These are phyloP conservation scores for Trichoplax adhaerens DNA, from an alignment of 37 sponge, comb jelly and placozoan species.

Conservation along the genomic window DNA sequence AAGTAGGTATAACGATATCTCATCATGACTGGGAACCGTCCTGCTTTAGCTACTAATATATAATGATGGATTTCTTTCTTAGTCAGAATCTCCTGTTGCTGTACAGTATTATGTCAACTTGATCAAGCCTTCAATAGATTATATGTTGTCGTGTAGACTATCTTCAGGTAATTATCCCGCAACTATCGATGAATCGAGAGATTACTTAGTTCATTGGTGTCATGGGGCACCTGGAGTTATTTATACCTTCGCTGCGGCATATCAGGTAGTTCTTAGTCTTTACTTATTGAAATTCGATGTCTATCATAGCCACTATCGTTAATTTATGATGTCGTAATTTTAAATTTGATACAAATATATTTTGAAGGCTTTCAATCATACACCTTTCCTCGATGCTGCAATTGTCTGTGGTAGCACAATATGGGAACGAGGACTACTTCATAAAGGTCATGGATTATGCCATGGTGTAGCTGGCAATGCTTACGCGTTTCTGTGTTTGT, in stretches of 20 bases:
- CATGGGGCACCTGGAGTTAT: slow-evolving; percentile 61
- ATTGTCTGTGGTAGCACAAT: slow-evolving; percentile 15
- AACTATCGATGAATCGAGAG: slow-evolving; percentile 1
- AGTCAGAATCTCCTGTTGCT: no score
- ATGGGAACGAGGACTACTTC: slow-evolving; percentile 54
- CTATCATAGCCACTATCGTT: no score
- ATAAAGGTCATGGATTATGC: slow-evolving; percentile 51
- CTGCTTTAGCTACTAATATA: no score
- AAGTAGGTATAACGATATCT: no score
- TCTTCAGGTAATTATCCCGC: slow-evolving; percentile 41
- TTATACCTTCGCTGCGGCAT: slow-evolving; percentile 27
- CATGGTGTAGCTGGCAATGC: slow-evolving; percentile 63
- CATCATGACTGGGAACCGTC: no score
- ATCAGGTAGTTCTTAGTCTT: background rate
- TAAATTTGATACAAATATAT: no score
- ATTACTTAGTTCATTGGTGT: slow-evolving; percentile 63
- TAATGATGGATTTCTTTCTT: no score
- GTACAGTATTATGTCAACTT: background rate
- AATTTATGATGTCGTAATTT: no score
- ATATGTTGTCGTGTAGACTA: slow-evolving; percentile 25
- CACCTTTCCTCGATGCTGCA: slow-evolving; percentile 19
- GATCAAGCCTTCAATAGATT: slow-evolving; percentile 20
- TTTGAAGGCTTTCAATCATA: slow-evolving; percentile 4
- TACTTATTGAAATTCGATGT: no score
- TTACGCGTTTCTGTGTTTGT: slow-evolving; percentile 46